These are phyloP conservation scores for Dendropsophus ebraccatus DNA, from an alignment of 2,113 vertebrate genomes.

Conservation along the genomic window DNA sequence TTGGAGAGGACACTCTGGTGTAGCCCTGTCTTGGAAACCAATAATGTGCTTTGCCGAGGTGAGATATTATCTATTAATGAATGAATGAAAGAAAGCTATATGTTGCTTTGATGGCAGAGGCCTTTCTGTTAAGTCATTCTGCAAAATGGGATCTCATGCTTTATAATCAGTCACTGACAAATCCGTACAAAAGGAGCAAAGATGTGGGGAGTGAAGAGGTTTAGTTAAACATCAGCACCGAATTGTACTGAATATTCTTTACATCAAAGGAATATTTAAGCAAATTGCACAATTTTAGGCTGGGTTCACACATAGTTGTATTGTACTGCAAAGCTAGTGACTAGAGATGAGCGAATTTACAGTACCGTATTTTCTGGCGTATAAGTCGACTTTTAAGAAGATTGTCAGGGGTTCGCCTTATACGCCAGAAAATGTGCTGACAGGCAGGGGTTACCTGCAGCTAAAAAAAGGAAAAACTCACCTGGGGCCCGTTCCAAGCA, in stretches of 20 bases:
- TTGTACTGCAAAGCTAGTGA: too few species aligned
- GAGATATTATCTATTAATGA: slow-evolving; percentile 48
- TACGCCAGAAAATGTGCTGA: too few species aligned
- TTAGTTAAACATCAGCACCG: neutral
- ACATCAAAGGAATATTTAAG: neutral
- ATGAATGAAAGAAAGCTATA: neutral
- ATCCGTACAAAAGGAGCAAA: neutral
- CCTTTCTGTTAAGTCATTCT: slow-evolving; percentile 10
- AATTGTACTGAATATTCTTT: neutral
- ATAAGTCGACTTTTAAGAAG: too few species aligned
- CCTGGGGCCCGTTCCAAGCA: too few species aligned
- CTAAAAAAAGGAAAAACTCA: too few species aligned
- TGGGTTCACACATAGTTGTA: too few species aligned
- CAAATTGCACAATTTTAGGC: neutral
- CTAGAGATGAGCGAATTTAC: too few species aligned
- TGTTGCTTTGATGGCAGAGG: neutral
- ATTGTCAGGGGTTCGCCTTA: too few species aligned
- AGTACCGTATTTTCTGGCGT: too few species aligned
- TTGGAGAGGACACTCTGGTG: neutral
- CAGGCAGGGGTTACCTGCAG: too few species aligned
- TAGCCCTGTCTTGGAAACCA: slow-evolving; percentile 13
- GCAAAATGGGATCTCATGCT: slow-evolving; percentile 30
- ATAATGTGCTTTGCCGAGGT: slow-evolving; percentile 10
- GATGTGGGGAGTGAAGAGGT: neutral
- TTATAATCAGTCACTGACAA: slow-evolving; percentile 21